Evolutionary conservation across 2,113 vertebrate species (phyloP).

Genomic region (Mormoops blainvillei): DNA sequence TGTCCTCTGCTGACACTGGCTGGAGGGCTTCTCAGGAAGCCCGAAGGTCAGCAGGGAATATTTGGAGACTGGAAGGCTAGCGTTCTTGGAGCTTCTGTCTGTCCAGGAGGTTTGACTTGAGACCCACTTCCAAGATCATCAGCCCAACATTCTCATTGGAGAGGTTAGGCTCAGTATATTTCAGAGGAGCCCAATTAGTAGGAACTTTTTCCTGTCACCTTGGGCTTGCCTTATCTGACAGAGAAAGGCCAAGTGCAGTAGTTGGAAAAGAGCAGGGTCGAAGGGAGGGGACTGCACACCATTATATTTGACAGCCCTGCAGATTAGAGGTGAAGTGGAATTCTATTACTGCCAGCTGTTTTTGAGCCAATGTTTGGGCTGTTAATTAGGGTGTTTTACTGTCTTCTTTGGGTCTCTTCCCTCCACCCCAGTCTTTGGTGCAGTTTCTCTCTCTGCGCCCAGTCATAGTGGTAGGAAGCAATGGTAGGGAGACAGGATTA

Average conservation of each 20-base stretch:
- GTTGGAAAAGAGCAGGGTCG: neutral
- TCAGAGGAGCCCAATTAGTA: neutral
- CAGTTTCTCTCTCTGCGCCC: neutral
- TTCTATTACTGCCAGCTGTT: neutral
- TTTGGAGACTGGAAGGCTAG: neutral
- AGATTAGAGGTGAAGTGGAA: neutral
- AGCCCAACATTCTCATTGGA: neutral
- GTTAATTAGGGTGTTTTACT: neutral
- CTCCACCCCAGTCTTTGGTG: neutral
- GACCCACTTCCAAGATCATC: neutral
- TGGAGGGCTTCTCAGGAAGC: neutral
- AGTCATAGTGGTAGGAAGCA: neutral
- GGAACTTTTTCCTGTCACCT: neutral
- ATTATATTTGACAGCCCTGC: neutral
- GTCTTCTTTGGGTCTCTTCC: neutral
- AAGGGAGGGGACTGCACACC: neutral
- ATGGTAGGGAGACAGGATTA: neutral
- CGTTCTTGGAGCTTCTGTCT: neutral
- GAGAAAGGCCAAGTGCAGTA: neutral
- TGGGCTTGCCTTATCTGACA: neutral
- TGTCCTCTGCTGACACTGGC: neutral
- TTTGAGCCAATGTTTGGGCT: neutral
- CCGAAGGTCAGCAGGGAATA: neutral
- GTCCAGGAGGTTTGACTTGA: neutral
- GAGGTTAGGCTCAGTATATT: neutral